Evolutionary conservation across 30 jellyfish, hydroid and myxozoan genomes (phyloP).

Genomic region (Aurelia sp.): DNA sequence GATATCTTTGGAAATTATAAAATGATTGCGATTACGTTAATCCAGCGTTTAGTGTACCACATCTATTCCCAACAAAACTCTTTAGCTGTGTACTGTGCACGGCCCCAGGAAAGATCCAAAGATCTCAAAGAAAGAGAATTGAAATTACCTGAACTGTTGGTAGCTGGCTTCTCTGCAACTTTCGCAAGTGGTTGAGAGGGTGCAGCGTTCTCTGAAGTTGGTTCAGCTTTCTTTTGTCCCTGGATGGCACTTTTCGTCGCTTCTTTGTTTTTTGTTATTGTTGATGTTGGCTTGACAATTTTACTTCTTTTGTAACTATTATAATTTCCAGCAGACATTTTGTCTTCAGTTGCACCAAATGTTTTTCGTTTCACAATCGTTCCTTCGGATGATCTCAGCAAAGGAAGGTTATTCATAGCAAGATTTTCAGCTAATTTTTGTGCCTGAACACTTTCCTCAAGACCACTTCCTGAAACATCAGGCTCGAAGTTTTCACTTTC

Average conservation of each 20-base stretch:
- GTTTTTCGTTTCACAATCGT: slow-evolving; percentile 52
- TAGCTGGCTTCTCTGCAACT: neutral
- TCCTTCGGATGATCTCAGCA: slow-evolving; percentile 44
- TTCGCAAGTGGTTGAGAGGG: slow-evolving; percentile 7
- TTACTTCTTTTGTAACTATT: slow-evolving; percentile 55
- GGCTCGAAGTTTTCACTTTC: slow-evolving; percentile 72
- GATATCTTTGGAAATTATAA: too few species aligned
- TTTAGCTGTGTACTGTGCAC: too few species aligned
- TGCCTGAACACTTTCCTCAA: slow-evolving; percentile 85
- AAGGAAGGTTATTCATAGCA: slow-evolving; percentile 79
- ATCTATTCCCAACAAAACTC: too few species aligned
- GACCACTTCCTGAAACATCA: slow-evolving; percentile 90
- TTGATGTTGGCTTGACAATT: slow-evolving; percentile 50
- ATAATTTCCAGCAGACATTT: neutral
- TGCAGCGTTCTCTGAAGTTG: neutral
- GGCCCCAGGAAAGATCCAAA: too few species aligned
- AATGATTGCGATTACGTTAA: too few species aligned
- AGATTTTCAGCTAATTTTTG: slow-evolving; percentile 92
- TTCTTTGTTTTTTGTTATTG: slow-evolving; percentile 11
- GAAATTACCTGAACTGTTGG: neutral
- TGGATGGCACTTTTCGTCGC: neutral
- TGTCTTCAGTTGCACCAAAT: slow-evolving; percentile 32
- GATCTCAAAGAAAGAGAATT: too few species aligned
- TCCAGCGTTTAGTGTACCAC: too few species aligned
- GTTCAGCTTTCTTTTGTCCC: slow-evolving; percentile 38